Percentiles rank a stretch among this genome's conserved stretches.
phyloP scores from a whole-genome alignment of 2,888 invertebrate species.

The Mesorhabditis spiculigera region DNA sequence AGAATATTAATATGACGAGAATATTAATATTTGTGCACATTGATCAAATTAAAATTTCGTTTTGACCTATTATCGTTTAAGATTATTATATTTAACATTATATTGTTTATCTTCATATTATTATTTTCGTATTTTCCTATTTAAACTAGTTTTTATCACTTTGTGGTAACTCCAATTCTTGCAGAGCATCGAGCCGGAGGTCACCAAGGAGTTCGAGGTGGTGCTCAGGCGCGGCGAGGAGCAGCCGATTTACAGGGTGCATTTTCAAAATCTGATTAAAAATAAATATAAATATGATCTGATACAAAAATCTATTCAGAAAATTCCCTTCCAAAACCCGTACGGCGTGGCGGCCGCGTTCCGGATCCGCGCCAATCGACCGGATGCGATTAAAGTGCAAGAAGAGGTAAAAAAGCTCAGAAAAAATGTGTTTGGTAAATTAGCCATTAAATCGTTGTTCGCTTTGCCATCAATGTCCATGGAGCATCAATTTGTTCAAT shows the following conservation, averaged over 20 bases:
- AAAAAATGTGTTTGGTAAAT: neutral
- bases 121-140: too few relatives aligned
- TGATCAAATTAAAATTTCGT: too few relatives aligned
- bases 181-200: neutral
- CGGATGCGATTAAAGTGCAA: neutral
- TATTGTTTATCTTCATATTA: too few relatives aligned
- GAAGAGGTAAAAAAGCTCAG: neutral
- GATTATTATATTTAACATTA: too few relatives aligned
- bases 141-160: too few relatives aligned
- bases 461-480: neutral
- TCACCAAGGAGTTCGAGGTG: conserved; percentile 2
- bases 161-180: neutral
- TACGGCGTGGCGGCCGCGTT: neutral
- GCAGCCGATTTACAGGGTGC: neutral
- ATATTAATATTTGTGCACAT: too few relatives aligned
- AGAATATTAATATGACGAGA: too few relatives aligned
- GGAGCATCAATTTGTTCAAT: too few relatives aligned
- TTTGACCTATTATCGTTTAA: too few relatives aligned
- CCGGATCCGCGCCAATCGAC: neutral
- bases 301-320: neutral
- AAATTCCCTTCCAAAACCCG: neutral
- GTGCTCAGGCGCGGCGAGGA: neutral
- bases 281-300: too few relatives aligned
- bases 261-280: too few relatives aligned
- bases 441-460: neutral